Evolutionary conservation across 2,888 invertebrate genomes (phyloP).

Genomic region (Stomorhina lunata): DNA sequence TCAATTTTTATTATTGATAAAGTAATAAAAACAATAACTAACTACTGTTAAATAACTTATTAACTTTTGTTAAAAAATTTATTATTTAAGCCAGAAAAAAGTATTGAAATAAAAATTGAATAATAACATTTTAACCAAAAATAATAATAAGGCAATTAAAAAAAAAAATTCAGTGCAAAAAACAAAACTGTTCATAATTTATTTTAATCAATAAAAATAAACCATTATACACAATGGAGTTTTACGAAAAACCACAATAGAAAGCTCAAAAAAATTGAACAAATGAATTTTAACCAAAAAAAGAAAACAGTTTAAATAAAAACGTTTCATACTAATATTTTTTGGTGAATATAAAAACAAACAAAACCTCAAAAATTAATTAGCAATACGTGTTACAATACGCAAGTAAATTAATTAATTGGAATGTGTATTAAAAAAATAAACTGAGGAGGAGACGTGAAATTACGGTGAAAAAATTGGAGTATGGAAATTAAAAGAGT

Average conservation of each 20-base stretch:
- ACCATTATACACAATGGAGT: conserved; percentile 44
- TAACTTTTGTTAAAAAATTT: conserved; percentile 38
- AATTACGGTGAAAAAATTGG: neutral
- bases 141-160: neutral
- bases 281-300: neutral
- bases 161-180: neutral
- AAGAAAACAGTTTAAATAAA: neutral
- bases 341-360: conserved; percentile 64
- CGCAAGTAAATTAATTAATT: conserved; percentile 71
- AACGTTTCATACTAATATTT: conserved; percentile 21
- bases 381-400: conserved; percentile 68
- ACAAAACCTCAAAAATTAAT: conserved; percentile 73
- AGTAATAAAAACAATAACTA: too few relatives aligned
- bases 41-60: conserved; percentile 46
- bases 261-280: neutral
- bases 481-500: neutral
- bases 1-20: conserved; percentile 5
- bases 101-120: neutral
- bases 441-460: too few relatives aligned
- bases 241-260: conserved; percentile 48
- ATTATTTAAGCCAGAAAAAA: neutral
- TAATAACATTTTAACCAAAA: conserved; percentile 10
- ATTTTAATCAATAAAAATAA: conserved; percentile 60
- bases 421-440: conserved; percentile 59
- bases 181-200: conserved; percentile 46